A percentile compares a stretch with the other conserved stretches of the same genome.
Evolutionary conservation across 1,140 invertebrate species (phyloP).

Genomic region (Tribolium madens): DNA sequence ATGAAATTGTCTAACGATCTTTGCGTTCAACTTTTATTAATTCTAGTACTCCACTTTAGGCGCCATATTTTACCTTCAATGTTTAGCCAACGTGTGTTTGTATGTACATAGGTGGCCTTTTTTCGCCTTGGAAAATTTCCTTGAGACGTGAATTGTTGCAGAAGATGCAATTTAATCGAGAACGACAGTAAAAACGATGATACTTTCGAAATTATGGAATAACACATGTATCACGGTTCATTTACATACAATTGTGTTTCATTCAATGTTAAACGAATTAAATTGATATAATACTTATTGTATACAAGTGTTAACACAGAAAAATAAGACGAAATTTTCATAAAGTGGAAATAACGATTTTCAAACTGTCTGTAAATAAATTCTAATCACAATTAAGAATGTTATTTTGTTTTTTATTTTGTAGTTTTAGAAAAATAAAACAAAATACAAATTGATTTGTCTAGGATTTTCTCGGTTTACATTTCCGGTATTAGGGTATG

Average conservation of each 20-base stretch:
- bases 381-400: too few species aligned
- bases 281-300: neutral
- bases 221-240: neutral
- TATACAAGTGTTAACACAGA: neutral
- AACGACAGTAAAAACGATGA: neutral
- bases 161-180: neutral
- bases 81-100: neutral
- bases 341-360: neutral
- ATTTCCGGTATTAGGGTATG: too few species aligned
- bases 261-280: neutral
- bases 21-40: neutral
- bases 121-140: constrained; percentile 7
- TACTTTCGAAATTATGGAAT: neutral
- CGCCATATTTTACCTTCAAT: neutral
- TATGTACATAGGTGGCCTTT: neutral
- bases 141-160: neutral
- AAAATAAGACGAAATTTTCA: neutral
- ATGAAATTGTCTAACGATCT: constrained; percentile 16
- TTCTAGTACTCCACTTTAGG: neutral
- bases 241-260: neutral
- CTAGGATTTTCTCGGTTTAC: too few species aligned
- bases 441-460: too few species aligned
- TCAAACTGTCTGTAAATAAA: neutral
- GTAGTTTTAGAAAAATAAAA: too few species aligned
- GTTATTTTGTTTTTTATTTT: too few species aligned